phyloP scores from a whole-genome alignment of 2,113 vertebrate genomes.

The Bubo bubo region DNA sequence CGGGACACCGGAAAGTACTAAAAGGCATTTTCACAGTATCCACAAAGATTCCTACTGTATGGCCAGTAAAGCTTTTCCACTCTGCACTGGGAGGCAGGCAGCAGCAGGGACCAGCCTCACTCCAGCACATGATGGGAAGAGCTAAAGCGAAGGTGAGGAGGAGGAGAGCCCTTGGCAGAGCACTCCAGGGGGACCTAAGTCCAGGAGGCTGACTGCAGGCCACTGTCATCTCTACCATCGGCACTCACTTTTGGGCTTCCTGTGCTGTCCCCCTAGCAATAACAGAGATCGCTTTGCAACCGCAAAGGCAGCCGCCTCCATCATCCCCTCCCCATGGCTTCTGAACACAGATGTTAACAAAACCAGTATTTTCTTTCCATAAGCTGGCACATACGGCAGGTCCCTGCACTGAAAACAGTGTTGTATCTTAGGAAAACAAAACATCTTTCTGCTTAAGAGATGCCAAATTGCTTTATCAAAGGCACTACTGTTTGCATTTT shows the following conservation, averaged over 20 bases:
- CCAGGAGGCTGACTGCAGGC: not conserved
- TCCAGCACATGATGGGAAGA: not conserved
- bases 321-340: not conserved
- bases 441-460: conserved; percentile 32
- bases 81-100: not conserved
- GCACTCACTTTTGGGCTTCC: not conserved
- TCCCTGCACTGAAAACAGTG: not conserved
- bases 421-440: conserved; percentile 21
- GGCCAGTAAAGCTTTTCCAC: not conserved
- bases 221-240: not conserved
- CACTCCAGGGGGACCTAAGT: rapidly evolving
- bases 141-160: not conserved
- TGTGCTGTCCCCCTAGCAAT: not conserved
- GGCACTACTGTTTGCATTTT: conserved; percentile 61
- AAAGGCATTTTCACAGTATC: conserved; percentile 7
- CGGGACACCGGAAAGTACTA: not conserved
- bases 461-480: conserved; percentile 47
- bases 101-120: not conserved
- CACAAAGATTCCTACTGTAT: conserved; percentile 2
- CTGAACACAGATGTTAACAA: not conserved
- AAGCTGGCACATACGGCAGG: not conserved
- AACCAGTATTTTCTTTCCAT: not conserved
- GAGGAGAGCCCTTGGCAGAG: not conserved
- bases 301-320: not conserved
- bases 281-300: not conserved